Base-by-base conservation (phyloP, 1,140 invertebrate genomes). In the Sarcophaga bullata region DNA sequence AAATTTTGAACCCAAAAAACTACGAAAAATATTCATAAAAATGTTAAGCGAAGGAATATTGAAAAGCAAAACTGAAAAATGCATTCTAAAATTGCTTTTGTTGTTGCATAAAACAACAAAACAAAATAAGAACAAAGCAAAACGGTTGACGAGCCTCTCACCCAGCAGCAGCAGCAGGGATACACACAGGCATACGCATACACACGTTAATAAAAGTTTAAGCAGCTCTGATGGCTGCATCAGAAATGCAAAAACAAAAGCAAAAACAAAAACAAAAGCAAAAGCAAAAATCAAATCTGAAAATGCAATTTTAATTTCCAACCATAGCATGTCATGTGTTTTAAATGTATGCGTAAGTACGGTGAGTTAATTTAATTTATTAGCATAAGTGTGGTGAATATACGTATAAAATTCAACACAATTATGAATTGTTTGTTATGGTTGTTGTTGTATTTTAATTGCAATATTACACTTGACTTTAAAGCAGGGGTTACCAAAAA, bases 381-480 rank as follows among this genome's bases (percentile, higher is more conserved):
- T n/a, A n/a, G 47, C 13, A 76, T 37, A 15, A n/a, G 47, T 49
- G 11, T 78, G 75, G 75, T 78, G 75, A 10, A 78, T 78, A 50
- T 78, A 17, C 50, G 50, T 49, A 17, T 17, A 48, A 50, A 76
- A 76, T 76, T n/a, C 17, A 11, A 78, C 48, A 19, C 50, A 49
- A 78, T 5, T 68, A 4, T 37, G 25, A 37, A 2, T 37, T 37
- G 25, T 37, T 37, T 37, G 25, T 37, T 37, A 19, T 68, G 4
- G 62, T 25, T 19, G 7, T 25, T 19, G 62, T 58, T 58, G 73
- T 10, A 11, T 78, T n/a, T n/a, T 78, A 78, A 78, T 78, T 78
- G 48, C 13, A n/a, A 48, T 78, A 50, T 78, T 78, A 78, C 75
- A 78, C 75, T 78, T 78, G 75, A 78, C 75, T 78, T 78, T 78